A percentile compares a stretch with the other conserved stretches of the same genome.
Conservation (phyloP, 2,888 invertebrate species). For the Drosophila trichaetosa region DNA sequence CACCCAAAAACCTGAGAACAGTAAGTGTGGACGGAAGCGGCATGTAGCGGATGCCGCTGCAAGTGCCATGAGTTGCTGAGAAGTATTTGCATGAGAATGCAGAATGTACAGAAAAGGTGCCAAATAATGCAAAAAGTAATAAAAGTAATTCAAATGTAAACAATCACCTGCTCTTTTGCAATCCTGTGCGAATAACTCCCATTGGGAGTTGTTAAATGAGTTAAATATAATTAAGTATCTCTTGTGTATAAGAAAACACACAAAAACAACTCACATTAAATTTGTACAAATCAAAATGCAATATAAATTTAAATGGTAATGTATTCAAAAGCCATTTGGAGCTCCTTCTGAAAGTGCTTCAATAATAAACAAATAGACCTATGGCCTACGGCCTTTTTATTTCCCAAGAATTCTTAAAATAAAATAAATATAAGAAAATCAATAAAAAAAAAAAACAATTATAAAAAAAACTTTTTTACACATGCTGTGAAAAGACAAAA, state of each 20-base stretch:
- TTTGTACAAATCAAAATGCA: neutral
- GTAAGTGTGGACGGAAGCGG: slow-evolving; percentile 25
- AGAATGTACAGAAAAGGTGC: slow-evolving; percentile 54
- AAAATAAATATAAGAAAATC: neutral
- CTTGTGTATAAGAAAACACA: neutral
- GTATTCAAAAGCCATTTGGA: neutral
- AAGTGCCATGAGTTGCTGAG: slow-evolving; percentile 64
- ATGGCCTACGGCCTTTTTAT: neutral
- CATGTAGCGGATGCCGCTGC: slow-evolving; percentile 63
- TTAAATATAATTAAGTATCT: neutral
- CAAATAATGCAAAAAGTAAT: slow-evolving; percentile 15
- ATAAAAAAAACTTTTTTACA: neutral
- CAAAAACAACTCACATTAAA: neutral
- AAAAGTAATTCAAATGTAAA: slow-evolving; percentile 27
- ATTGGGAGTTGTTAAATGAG: slow-evolving; percentile 8
- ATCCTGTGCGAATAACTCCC: slow-evolving; percentile 7
- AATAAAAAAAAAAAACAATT: neutral
- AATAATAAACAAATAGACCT: neutral
- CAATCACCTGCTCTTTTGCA: slow-evolving; percentile 18
- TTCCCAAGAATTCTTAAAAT: neutral
- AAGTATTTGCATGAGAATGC: slow-evolving; percentile 76
- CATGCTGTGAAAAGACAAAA: neutral
- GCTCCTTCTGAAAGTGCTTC: neutral
- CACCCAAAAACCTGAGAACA: slow-evolving; percentile 31
- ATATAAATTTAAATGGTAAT: neutral